A percentile compares a stretch with the other conserved stretches of the same genome.
phyloP scores from a whole-genome alignment of 1,140 invertebrate species.

The Periplaneta americana region DNA sequence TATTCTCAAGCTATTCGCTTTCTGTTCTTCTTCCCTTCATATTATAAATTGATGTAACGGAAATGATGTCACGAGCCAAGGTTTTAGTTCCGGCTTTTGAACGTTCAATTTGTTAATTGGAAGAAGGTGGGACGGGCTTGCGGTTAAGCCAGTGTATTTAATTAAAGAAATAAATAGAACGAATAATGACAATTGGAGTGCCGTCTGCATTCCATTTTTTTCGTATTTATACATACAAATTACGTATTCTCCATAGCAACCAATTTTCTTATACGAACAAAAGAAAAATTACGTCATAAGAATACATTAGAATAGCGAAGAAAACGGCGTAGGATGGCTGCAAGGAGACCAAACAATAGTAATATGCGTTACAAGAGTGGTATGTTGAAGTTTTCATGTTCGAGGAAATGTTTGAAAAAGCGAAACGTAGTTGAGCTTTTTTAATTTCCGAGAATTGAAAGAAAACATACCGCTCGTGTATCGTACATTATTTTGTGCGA shows the following conservation, averaged over 20 bases:
- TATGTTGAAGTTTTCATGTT: too few relatives aligned
- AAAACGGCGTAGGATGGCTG: too few relatives aligned
- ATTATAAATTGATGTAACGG: constrained; percentile 3
- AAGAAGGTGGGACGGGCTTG: background rate
- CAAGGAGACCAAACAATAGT: too few relatives aligned
- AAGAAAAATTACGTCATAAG: too few relatives aligned
- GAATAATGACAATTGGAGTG: background rate
- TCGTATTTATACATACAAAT: background rate
- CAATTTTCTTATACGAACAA: background rate
- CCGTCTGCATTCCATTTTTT: background rate
- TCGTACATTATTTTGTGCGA: too few relatives aligned
- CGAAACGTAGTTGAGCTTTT: too few relatives aligned
- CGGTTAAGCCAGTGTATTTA: background rate
- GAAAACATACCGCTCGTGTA: too few relatives aligned
- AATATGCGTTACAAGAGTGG: too few relatives aligned
- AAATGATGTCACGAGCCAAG: constrained; percentile 6
- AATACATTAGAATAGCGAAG: too few relatives aligned
- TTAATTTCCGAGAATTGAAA: too few relatives aligned
- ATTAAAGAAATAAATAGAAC: background rate
- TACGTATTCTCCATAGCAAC: background rate
- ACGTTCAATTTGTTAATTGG: constrained; percentile 9
- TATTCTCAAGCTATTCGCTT: background rate
- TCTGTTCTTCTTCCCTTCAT: background rate
- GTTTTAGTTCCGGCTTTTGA: background rate
- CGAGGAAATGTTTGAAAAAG: too few relatives aligned